Conservation (phyloP, 2,888 invertebrate species). For the Cynaeus angustus region DNA sequence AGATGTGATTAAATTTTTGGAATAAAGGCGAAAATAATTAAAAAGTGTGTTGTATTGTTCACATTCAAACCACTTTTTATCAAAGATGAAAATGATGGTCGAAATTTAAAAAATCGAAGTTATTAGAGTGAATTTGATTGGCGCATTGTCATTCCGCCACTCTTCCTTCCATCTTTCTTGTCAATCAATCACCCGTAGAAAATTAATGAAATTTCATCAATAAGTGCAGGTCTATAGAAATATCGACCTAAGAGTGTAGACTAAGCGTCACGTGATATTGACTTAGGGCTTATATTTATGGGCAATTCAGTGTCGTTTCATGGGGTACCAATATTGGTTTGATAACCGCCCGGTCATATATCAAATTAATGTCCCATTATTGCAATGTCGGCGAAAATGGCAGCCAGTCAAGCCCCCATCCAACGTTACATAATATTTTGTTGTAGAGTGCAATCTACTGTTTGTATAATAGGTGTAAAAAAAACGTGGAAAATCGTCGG, state of each 20-base stretch:
- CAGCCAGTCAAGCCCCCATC: slow-evolving; percentile 49
- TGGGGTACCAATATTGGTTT: slow-evolving; percentile 72
- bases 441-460: slow-evolving; percentile 43
- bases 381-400: slow-evolving; percentile 70
- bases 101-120: not conserved
- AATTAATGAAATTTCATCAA: slow-evolving; percentile 48
- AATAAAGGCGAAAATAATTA: no score
- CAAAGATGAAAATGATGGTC: not conserved
- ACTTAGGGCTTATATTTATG: slow-evolving; percentile 72
- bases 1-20: no score
- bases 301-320: slow-evolving; percentile 71
- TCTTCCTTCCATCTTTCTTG: slow-evolving; percentile 38
- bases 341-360: slow-evolving; percentile 72
- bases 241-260: slow-evolving; percentile 46
- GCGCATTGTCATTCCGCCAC: slow-evolving; percentile 36
- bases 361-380: slow-evolving; percentile 73
- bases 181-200: slow-evolving; percentile 43
- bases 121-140: slow-evolving; percentile 31
- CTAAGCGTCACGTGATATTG: slow-evolving; percentile 64
- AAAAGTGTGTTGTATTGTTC: no score
- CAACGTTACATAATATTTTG: slow-evolving; percentile 35
- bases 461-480: slow-evolving; percentile 11
- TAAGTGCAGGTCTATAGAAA: slow-evolving; percentile 29
- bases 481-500: slow-evolving; percentile 2
- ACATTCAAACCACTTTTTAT: not conserved